These are phyloP conservation scores for Drosophila cracens DNA, from an alignment of 2,888 invertebrate genomes.

Conservation along the genomic window DNA sequence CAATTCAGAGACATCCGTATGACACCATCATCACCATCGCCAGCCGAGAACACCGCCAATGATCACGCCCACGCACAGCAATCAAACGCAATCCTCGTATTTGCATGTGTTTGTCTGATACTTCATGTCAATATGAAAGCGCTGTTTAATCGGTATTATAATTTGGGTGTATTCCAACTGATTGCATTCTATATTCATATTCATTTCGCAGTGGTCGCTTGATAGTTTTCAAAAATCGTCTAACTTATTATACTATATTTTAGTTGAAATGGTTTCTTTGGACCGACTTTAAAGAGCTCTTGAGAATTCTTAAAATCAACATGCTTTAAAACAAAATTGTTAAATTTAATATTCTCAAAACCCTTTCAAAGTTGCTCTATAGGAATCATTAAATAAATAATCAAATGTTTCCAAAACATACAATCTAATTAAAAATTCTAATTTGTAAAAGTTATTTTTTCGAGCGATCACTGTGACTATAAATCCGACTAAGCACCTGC, in stretches of 20 bases:
- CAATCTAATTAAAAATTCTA: not conserved
- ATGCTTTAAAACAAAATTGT: not conserved
- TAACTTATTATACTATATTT: not conserved
- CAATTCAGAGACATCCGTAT: slow-evolving; percentile 98
- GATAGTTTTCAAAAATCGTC: not conserved
- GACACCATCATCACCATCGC: slow-evolving; percentile 85
- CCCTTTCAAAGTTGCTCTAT: not conserved
- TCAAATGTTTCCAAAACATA: not conserved
- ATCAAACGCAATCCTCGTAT: slow-evolving; percentile 84
- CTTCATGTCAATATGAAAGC: not conserved
- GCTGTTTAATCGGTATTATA: slow-evolving; percentile 16
- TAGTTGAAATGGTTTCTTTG: not conserved
- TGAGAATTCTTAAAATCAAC: not conserved
- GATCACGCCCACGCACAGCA: slow-evolving; percentile 82
- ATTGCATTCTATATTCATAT: not conserved
- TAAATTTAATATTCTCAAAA: not conserved
- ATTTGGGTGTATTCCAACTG: not conserved
- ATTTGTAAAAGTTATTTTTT: not conserved
- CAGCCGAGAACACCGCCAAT: slow-evolving; percentile 60
- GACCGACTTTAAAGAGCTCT: not conserved
- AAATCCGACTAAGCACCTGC: slow-evolving; percentile 11
- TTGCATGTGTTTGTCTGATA: slow-evolving; percentile 83
- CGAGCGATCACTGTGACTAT: slow-evolving; percentile 1
- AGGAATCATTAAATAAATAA: not conserved
- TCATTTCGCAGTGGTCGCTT: not conserved